Conservation (phyloP, 2,113 vertebrate species). For the Pelodiscus sinensis region DNA sequence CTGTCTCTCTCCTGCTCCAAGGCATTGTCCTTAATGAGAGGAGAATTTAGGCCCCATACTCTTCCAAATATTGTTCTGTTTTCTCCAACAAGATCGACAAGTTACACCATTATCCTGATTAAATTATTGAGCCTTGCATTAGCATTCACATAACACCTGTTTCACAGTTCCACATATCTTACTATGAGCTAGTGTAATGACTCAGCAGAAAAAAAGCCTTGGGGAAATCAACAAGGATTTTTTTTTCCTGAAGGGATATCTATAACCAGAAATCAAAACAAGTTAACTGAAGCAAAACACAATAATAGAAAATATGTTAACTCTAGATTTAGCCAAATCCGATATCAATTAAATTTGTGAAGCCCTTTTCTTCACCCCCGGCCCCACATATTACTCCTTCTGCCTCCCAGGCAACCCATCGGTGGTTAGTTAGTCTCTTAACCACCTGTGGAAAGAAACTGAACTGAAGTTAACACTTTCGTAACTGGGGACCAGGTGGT, state of each 20-base stretch:
- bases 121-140: not conserved
- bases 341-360: not conserved
- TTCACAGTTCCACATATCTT: not conserved
- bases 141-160: not conserved
- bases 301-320: not conserved
- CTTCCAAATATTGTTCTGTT: not conserved
- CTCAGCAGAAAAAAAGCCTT: not conserved
- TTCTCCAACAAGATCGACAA: not conserved
- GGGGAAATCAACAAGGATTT: not conserved
- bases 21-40: not conserved
- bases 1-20: too few relatives aligned
- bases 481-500: not conserved
- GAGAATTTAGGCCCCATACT: not conserved
- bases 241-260: not conserved
- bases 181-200: not conserved
- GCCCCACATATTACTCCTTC: not conserved
- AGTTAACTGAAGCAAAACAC: not conserved
- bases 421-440: not conserved
- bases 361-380: not conserved
- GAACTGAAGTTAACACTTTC: rapidly evolving
- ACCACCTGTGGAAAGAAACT: rapidly evolving
- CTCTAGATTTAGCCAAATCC: not conserved
- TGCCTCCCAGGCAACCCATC: not conserved
- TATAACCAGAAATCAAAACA: not conserved
- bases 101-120: not conserved